These are phyloP conservation scores for Asobara japonica DNA, from an alignment of 1,140 invertebrate genomes.

Conservation along the genomic window DNA sequence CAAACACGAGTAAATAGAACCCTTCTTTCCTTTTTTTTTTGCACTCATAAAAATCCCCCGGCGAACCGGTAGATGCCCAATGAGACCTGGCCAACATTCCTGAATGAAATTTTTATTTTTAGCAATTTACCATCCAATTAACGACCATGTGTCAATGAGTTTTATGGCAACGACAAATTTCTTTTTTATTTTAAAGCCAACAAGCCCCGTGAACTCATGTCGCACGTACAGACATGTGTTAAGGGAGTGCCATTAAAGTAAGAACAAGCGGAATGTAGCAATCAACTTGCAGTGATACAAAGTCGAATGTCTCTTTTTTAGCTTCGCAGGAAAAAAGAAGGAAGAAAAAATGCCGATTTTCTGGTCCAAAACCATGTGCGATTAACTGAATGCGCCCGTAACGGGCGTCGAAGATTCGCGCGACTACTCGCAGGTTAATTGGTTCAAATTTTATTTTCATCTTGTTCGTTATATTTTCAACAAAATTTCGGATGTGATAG, in stretches of 20 bases:
- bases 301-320: not conserved
- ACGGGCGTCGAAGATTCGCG: too few species aligned
- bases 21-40: not conserved
- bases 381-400: too few species aligned
- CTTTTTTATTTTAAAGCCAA: not conserved
- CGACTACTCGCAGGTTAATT: too few species aligned
- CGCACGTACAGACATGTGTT: constrained; percentile 2
- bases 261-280: constrained; percentile 1
- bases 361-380: too few species aligned
- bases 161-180: not conserved
- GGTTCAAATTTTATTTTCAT: too few species aligned
- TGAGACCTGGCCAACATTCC: not conserved
- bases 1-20: not conserved
- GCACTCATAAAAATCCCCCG: not conserved
- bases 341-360: too few species aligned
- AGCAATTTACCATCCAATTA: constrained; percentile 19
- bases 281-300: not conserved
- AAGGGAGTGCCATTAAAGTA: constrained; percentile 3
- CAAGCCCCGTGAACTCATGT: not conserved
- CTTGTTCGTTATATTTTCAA: too few species aligned
- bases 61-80: constrained; percentile 1
- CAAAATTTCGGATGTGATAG: too few species aligned
- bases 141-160: constrained; percentile 14
- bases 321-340: too few species aligned
- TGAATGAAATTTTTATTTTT: constrained; percentile 2